Base-by-base conservation (phyloP, 1,140 invertebrate species). In the Thalassaphorura encarpata region DNA sequence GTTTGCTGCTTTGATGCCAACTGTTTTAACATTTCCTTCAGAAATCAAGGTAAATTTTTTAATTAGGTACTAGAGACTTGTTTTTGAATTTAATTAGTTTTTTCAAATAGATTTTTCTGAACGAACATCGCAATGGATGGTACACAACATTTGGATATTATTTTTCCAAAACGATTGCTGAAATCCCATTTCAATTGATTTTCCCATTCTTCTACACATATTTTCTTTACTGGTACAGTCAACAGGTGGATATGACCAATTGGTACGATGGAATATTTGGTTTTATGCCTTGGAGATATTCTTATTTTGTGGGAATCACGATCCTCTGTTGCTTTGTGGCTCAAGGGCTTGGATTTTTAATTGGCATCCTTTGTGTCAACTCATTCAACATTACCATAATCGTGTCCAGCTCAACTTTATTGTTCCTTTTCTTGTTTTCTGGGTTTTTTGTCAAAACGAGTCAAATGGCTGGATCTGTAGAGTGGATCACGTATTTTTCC, bases 1-100 rank as follows among this genome's bases (percentile, higher is more conserved):
- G 55, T 57, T 57, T 57, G 55, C 55, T 0, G 48, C 55, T 18
- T 33, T 57, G n/a, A 57, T 57, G 55, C 54, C 54, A 11, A 56
- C 54, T 23, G 54, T 56, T 4, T 39, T 56, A 3, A 45, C 54
- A 36, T 56, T 51, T 36, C 54, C 54, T 16, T 13, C 54, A 3
- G 54, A 51, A 51, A 56, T 56, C 27, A 50, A 56, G 48, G 54
- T 56, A 40, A 8, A 13, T 27, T 23, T 48, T 16, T 15, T 16
- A 8, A 16, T 16, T 23, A 13, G 18, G 5, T 13, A 27, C 27
- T 29, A 19, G 6, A 43, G 42, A 6, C 8, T 15, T 21, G 13
- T 23, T 23, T 24, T 21, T 19, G 6, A 8, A 26, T 42, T 27
- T 29, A 36, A 19, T 49, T 1, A 27, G 2, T n/a, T 27, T 40